Conservation (phyloP, 1,140 invertebrate genomes). For the Hylaeus volcanicus region DNA sequence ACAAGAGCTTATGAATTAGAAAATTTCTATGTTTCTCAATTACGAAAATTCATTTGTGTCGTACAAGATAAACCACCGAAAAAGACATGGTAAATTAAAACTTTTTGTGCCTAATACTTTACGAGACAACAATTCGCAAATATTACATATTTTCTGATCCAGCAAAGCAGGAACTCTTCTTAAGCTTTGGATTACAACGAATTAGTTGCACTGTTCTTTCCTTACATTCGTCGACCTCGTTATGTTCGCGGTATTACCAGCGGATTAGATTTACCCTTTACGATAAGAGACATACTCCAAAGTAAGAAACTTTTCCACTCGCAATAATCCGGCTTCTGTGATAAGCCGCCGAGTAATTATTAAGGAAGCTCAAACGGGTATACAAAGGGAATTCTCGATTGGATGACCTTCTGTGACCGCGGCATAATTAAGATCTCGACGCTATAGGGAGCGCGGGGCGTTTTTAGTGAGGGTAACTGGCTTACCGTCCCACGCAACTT, state of each 20-base stretch:
- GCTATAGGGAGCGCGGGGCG: background rate
- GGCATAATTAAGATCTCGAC: constrained; percentile 1
- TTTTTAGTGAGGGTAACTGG: constrained; percentile 5
- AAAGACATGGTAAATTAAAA: too few relatives aligned
- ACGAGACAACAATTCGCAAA: background rate
- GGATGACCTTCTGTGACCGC: background rate
- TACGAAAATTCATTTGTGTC: too few relatives aligned
- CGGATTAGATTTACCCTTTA: background rate
- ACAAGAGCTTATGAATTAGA: too few relatives aligned
- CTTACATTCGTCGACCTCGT: background rate
- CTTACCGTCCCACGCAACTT: background rate
- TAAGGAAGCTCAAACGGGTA: background rate
- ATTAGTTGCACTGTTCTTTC: background rate
- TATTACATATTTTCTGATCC: too few relatives aligned
- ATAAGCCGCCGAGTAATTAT: background rate
- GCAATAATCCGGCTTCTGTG: background rate
- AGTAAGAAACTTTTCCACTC: background rate
- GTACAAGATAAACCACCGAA: too few relatives aligned
- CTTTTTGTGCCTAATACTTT: too few relatives aligned
- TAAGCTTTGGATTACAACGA: background rate
- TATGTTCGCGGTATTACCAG: background rate
- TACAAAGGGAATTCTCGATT: constrained; percentile 26
- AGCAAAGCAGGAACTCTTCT: too few relatives aligned
- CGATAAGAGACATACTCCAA: background rate
- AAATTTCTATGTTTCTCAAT: too few relatives aligned